phyloP scores from a whole-genome alignment of 2,797 vertebrate species.

The Salmo trutta region DNA sequence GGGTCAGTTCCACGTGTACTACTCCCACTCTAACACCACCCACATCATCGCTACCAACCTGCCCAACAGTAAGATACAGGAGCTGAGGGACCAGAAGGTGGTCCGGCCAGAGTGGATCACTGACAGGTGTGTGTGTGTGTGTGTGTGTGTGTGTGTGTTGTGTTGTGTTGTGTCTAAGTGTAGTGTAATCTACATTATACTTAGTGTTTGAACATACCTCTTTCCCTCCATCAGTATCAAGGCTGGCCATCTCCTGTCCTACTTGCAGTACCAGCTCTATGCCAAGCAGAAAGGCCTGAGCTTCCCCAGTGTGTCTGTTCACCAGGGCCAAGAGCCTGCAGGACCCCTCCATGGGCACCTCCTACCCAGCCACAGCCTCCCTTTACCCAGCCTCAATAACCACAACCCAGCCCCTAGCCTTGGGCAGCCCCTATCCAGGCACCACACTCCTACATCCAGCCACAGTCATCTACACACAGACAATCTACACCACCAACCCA shows the following conservation, averaged over 20 bases:
- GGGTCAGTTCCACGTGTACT: conserved; percentile 94
- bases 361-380: conserved; percentile 31
- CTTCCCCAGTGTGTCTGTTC: conserved; percentile 72
- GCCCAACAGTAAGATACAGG: conserved; percentile 93
- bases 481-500: conserved; percentile 25
- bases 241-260: conserved; percentile 88
- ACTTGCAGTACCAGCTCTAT: conserved; percentile 93
- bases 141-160: conserved; percentile 47
- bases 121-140: conserved; percentile 83
- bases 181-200: too few species aligned
- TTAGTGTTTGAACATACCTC: background rate
- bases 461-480: conserved; percentile 23
- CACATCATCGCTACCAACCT: conserved; percentile 97
- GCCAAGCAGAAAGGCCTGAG: conserved; percentile 87
- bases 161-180: conserved; percentile 31
- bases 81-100: conserved; percentile 91
- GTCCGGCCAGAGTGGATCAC: conserved; percentile 95
- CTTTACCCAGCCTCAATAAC: conserved; percentile 37
- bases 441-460: conserved; percentile 28
- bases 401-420: conserved; percentile 32
- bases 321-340: conserved; percentile 67
- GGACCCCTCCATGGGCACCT: conserved; percentile 73
- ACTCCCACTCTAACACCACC: conserved; percentile 93
- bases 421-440: conserved; percentile 28
- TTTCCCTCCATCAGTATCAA: conserved; percentile 78